These are phyloP conservation scores for Ferdinandea cuprea DNA, from an alignment of 2,888 invertebrate species.

Conservation along the genomic window DNA sequence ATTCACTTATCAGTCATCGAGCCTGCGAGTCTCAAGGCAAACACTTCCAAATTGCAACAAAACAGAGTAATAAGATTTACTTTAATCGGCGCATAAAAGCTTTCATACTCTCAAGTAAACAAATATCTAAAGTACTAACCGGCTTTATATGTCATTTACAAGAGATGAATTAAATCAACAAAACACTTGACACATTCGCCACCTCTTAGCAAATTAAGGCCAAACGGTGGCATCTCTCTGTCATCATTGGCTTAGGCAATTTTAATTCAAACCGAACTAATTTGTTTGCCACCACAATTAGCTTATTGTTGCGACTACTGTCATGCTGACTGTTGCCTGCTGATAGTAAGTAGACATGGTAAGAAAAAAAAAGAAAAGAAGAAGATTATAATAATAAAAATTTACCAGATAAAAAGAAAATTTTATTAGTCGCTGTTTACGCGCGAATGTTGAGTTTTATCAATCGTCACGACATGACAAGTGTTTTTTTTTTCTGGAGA, in stretches of 20 bases:
- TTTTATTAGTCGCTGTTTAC: not conserved
- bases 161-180: conserved; percentile 64
- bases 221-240: conserved; percentile 3
- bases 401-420: not conserved
- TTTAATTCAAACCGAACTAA: conserved; percentile 33
- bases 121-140: too few species aligned
- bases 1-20: too few species aligned
- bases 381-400: not conserved
- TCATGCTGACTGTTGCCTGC: too few species aligned
- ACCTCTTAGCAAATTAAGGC: conserved; percentile 39
- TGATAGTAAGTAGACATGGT: too few species aligned
- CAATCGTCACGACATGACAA: conserved; percentile 26
- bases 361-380: too few species aligned
- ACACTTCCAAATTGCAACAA: too few species aligned
- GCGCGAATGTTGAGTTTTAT: not conserved
- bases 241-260: not conserved
- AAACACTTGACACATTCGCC: conserved; percentile 65
- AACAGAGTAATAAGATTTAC: too few species aligned
- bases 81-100: too few species aligned
- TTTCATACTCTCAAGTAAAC: too few species aligned
- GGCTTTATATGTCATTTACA: conserved; percentile 45
- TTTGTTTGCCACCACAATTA: conserved; percentile 50
- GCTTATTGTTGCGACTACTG: conserved; percentile 59
- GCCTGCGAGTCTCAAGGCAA: too few species aligned
- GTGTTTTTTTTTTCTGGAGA: conserved; percentile 33